Evolutionary conservation across 2,113 vertebrate species (phyloP).

Genomic region (Plestiodon gilberti): DNA sequence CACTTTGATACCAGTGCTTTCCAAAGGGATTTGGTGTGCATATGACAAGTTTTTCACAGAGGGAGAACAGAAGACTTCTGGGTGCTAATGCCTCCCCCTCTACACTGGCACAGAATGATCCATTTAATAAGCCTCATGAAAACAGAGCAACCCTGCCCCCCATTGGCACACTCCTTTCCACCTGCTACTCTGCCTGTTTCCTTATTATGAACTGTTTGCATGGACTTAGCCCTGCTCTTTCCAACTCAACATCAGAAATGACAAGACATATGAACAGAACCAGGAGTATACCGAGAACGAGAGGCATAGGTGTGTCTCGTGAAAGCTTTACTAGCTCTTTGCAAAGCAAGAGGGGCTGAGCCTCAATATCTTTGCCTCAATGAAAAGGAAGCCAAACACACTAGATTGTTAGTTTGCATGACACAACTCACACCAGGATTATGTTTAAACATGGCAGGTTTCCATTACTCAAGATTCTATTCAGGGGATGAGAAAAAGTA

Average conservation of each 20-base stretch:
- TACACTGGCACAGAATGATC: neutral
- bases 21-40: neutral
- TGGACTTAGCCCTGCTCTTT: neutral
- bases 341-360: constrained; percentile 30
- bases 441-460: neutral
- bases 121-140: neutral
- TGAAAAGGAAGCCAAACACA: constrained; percentile 7
- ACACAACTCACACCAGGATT: neutral
- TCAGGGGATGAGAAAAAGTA: neutral
- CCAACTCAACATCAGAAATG: neutral
- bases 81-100: neutral
- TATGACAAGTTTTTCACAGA: neutral
- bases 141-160: too few relatives aligned
- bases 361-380: constrained; percentile 33
- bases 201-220: neutral
- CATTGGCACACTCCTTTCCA: neutral
- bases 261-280: neutral
- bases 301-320: constrained; percentile 32
- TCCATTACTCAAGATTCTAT: neutral
- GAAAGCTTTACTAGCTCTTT: constrained; percentile 39
- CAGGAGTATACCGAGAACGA: neutral
- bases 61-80: neutral
- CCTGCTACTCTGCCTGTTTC: neutral
- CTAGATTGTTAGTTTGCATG: neutral
- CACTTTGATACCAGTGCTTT: neutral